These are phyloP conservation scores for Pipa parva DNA, from an alignment of 2,113 vertebrate genomes.

Conservation along the genomic window DNA sequence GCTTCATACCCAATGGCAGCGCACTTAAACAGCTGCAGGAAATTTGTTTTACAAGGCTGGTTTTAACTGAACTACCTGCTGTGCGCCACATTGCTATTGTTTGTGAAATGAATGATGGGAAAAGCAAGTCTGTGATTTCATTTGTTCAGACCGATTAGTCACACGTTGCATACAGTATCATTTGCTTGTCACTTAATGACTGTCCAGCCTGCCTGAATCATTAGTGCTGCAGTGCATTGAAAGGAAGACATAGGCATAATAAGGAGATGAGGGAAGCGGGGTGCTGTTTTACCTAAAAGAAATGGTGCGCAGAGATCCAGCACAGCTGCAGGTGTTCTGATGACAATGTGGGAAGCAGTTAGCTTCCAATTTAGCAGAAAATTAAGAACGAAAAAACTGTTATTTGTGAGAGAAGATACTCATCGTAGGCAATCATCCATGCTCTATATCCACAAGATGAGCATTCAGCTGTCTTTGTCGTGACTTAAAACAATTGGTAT, in stretches of 20 bases:
- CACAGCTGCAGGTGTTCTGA: slow-evolving; percentile 79
- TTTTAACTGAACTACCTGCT: slow-evolving; percentile 84
- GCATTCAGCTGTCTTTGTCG: slow-evolving; percentile 82
- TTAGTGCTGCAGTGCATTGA: slow-evolving; percentile 75
- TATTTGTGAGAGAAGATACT: slow-evolving; percentile 85
- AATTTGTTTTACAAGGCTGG: slow-evolving; percentile 88
- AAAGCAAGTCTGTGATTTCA: slow-evolving; percentile 90
- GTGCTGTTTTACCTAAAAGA: slow-evolving; percentile 78
- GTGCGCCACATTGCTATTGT: slow-evolving; percentile 71
- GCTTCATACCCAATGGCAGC: slow-evolving; percentile 47
- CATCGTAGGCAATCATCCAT: slow-evolving; percentile 79
- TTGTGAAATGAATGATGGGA: slow-evolving; percentile 77
- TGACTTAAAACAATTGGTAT: slow-evolving; percentile 84
- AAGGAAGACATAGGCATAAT: slow-evolving; percentile 87
- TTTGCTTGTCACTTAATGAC: slow-evolving; percentile 97
- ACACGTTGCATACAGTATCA: slow-evolving; percentile 86
- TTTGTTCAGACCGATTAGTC: slow-evolving; percentile 84
- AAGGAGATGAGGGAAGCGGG: slow-evolving; percentile 81
- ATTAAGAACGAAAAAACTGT: slow-evolving; percentile 87
- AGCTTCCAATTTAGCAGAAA: slow-evolving; percentile 88
- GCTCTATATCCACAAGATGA: slow-evolving; percentile 70
- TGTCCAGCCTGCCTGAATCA: slow-evolving; percentile 86
- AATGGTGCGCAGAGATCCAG: slow-evolving; percentile 82
- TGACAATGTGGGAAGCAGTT: slow-evolving; percentile 83
- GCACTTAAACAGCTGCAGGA: slow-evolving; percentile 67